Base-by-base conservation (phyloP, 2,113 vertebrate genomes). In the Pipa parva region DNA sequence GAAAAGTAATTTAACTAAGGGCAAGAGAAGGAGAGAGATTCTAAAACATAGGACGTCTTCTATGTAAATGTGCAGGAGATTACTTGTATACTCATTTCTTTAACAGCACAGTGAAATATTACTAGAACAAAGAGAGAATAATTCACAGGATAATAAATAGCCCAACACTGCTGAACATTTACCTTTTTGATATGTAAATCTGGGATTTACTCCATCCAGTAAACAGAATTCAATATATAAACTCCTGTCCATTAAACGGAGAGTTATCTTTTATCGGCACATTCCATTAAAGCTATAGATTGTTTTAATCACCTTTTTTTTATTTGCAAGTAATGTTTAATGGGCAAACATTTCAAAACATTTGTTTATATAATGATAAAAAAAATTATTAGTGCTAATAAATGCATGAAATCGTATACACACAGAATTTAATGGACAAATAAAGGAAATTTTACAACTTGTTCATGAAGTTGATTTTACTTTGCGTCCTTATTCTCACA, bases 21-120 rank as follows among this genome's bases (percentile, higher is more conserved):
- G 22, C 48, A 29, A 42, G 7, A 36, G 48, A 52, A 61, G 58
- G 48, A 45, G 26, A 70, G 25, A 27, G 31, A 56, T 37, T 28
- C 21, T 59, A 51, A 59, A 13, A 68, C 17, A 31, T 27, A 11
- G 15, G 18, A 4, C n/a, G 26, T 5, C 22, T 42, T 33, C 26
- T 55, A n/a, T 29, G 26, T 55, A 18, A 20, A 29, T 29, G n/a
- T 6, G n/a, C 11, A n/a, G 27, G 6, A 12, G 20, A 56, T 48
- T 54, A 64, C 20, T 55, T 42, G n/a, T 21, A 45, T 24, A 15
- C 50, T 57, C 42, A 65, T 31, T 27, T 48, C 3, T 45, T 48
- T 17, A 54, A 27, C 33, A 45, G 63, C 10, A 25, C 12, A 11
- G 51, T 28, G 15, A 37, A 37, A 58, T 28, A 17, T 55, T 17